Base-by-base conservation (phyloP, 2,888 invertebrate species). In the Tribolium freemani region DNA sequence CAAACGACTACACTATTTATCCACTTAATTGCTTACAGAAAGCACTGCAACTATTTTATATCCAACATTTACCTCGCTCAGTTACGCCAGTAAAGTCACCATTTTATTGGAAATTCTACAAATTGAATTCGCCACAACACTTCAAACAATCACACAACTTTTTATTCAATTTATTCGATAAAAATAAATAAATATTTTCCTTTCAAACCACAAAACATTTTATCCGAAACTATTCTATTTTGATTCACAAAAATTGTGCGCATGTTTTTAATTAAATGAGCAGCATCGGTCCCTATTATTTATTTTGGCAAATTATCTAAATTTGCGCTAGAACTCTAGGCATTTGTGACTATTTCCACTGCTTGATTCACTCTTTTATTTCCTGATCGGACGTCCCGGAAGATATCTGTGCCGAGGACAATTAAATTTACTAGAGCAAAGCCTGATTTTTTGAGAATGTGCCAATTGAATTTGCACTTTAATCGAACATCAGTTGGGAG, bases 1-100 rank as follows among this genome's bases (percentile, higher is more conserved):
- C 50, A 13, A 54, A 66, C 54, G 53, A 66, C 50, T 63, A 5
- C 30, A 38, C 63, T 63, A 63, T 63, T 63, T 63, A 63, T 63
- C 16, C 54, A 53, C 54, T 38, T 66, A 66, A 63, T 63, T 30
- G 38, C 10, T 63, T 63, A 50, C 50, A 30, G 10, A 31, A 61
- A 61, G 50, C 46, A 50, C 44, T 54, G 54, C 26, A 54, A 48
- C 13, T 21, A 60, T 48, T 63, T 63, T 63, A 63, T 51, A n/a
- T 13, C 63, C 31, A 11, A 26, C 60, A 51, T 63, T 38, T 44
- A 21, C 30, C 30, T 20, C 21, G 51, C 63, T 30, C 50, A 13
- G 51, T 63, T 31, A 51, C 50, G 21, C 50, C 10, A 26, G 48
- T 51, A 51, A 51, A 51, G 16, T 11, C 63, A 16, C 13, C 63